Conservation (phyloP, 2,113 vertebrate genomes). For the Gavialis gangeticus region DNA sequence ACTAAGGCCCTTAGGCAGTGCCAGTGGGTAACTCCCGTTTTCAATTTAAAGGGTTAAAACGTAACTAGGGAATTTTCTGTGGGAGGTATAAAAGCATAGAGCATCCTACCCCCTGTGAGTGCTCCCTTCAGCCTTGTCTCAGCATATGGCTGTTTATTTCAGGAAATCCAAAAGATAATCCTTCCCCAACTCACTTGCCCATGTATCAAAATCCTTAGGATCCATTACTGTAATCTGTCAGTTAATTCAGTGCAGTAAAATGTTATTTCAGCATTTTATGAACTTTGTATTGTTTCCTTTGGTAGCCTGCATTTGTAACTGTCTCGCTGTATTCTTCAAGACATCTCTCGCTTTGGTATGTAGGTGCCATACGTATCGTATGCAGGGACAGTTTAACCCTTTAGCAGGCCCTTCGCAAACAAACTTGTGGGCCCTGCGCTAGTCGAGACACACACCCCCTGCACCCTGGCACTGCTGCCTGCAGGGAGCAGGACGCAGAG, state of each 20-base stretch:
- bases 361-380: background rate
- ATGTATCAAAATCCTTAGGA: background rate
- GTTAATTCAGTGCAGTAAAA: background rate
- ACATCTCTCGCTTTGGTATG: background rate
- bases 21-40: background rate
- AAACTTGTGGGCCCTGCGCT: too few relatives aligned
- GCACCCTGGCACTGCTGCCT: too few relatives aligned
- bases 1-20: background rate
- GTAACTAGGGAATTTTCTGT: background rate
- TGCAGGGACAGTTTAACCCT: too few relatives aligned
- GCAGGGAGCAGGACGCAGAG: too few relatives aligned
- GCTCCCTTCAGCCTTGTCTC: background rate
- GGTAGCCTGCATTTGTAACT: background rate
- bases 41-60: background rate
- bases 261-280: background rate
- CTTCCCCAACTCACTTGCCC: background rate
- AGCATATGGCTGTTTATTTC: background rate
- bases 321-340: background rate
- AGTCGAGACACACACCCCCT: too few relatives aligned
- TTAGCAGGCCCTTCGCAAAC: too few relatives aligned
- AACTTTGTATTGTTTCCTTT: background rate
- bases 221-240: background rate
- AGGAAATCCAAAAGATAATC: background rate
- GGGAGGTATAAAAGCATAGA: background rate
- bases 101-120: background rate